Evolutionary conservation across 1,140 invertebrate species (phyloP).

Genomic region (Myzus persicae): DNA sequence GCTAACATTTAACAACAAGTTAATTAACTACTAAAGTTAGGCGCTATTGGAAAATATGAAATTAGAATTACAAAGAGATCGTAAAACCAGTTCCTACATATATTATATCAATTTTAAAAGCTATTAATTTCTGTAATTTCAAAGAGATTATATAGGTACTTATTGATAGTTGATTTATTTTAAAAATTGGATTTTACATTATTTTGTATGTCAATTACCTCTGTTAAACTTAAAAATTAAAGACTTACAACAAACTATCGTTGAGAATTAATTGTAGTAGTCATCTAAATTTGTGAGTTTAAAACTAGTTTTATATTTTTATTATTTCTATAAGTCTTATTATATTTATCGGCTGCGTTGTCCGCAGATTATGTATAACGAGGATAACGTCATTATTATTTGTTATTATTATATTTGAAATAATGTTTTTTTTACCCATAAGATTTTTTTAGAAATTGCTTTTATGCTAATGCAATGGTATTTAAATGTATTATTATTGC

Average conservation of each 20-base stretch:
- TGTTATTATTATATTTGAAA: slow-evolving; percentile 14
- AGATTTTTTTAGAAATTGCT: not conserved
- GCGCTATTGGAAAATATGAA: not conserved
- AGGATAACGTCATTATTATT: not conserved
- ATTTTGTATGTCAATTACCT: not conserved
- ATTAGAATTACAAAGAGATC: not conserved
- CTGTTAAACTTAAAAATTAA: slow-evolving; percentile 14
- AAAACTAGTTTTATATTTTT: slow-evolving; percentile 16
- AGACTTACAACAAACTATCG: not conserved
- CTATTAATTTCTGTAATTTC: slow-evolving; percentile 19
- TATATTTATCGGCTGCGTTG: not conserved
- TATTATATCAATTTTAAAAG: not conserved
- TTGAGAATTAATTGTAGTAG: not conserved
- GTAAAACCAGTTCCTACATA: slow-evolving; percentile 3
- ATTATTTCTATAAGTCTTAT: not conserved
- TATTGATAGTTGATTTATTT: not conserved
- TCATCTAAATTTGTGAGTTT: not conserved
- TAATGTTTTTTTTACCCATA: not conserved
- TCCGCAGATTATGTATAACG: not conserved
- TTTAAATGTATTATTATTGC: not conserved
- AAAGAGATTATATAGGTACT: not conserved
- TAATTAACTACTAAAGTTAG: not conserved
- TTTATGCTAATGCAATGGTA: not conserved
- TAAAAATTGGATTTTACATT: slow-evolving; percentile 12
- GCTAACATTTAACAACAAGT: not conserved